Evolutionary conservation across 35 echinoderm and acorn worm species (phyloP), one percentile per base, ranked within the genome.

Genomic region (Apostichopus parvimensis): DNA sequence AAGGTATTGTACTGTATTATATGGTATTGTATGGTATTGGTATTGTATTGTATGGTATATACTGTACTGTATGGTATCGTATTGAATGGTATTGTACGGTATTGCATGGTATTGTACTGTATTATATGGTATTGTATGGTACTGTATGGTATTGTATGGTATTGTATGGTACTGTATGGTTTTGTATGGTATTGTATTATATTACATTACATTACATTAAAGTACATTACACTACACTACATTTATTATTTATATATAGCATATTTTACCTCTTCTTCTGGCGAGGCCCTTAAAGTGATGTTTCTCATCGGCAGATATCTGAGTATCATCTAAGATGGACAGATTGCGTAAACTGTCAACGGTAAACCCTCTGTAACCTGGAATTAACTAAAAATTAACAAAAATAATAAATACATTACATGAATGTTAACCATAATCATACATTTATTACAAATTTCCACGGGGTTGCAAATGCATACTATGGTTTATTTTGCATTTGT

Each of bases 241-340:
- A 13, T 72, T 72, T 11, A 72, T 1, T n/a, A 72, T n/a, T 72
- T 72, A 1, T 13, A 72, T 13, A 28, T 1, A 28, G 0, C 26
- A 1, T 28, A 28, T 28, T 77, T 77, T 7, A 99, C 97, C 97
- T 84, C 91, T 92, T 70, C 95, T 94, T 55, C 95, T 96, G 9
- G 97, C 94, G 54, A 99, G 89, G 20, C 97, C 97, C 85, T 95
- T 99, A 88, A 94, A 99, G 78, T 96, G 97, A 79, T 99, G 94
- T 28, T 95, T 96, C 78, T 99, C 97, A 94, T 99, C 97, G 34
- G 97, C 97, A 10, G 95, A 94, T 73, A 96, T 90, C 56, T 84
- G 91, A 13, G 90, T 13, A 84, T 99, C 97, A 96, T 99, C 97
- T 26, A 99, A 79, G 77, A 99, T 99, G 34, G 92, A 80, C 77